These are phyloP conservation scores for Orthosia incerta DNA, from an alignment of 2,888 invertebrate genomes.

Conservation along the genomic window DNA sequence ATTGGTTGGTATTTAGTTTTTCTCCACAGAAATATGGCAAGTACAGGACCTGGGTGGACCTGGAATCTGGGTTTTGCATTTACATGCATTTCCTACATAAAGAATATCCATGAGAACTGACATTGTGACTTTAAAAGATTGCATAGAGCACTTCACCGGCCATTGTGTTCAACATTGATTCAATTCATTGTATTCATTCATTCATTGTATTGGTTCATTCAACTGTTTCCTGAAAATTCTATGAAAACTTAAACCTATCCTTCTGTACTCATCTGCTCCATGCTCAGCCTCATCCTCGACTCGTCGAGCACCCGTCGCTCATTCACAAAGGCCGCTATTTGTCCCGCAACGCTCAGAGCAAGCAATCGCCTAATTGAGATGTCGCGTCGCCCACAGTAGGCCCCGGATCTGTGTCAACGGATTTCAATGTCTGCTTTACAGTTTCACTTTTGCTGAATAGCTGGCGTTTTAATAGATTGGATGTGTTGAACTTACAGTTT, in stretches of 20 bases:
- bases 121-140: no score
- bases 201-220: no score
- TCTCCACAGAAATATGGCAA: no score
- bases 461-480: constrained; percentile 35
- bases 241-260: neutral
- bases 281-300: constrained; percentile 59
- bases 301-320: constrained; percentile 60
- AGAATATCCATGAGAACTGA: no score
- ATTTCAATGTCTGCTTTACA: constrained; percentile 61
- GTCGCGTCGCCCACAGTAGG: constrained; percentile 70
- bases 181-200: no score
- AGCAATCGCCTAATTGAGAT: constrained; percentile 87
- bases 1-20: no score
- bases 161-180: no score
- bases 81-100: no score
- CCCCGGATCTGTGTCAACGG: constrained; percentile 72
- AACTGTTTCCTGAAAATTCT: neutral
- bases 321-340: constrained; percentile 79
- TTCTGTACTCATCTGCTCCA: constrained; percentile 23
- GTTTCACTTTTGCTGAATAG: constrained; percentile 52
- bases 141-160: no score
- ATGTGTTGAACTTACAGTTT: constrained; percentile 4
- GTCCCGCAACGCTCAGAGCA: constrained; percentile 86
- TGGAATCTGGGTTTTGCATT: no score
- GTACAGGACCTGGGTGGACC: no score